Evolutionary conservation across 2,888 invertebrate species (phyloP), one percentile per base, ranked within the genome.

Genomic region (Eulithis testata): DNA sequence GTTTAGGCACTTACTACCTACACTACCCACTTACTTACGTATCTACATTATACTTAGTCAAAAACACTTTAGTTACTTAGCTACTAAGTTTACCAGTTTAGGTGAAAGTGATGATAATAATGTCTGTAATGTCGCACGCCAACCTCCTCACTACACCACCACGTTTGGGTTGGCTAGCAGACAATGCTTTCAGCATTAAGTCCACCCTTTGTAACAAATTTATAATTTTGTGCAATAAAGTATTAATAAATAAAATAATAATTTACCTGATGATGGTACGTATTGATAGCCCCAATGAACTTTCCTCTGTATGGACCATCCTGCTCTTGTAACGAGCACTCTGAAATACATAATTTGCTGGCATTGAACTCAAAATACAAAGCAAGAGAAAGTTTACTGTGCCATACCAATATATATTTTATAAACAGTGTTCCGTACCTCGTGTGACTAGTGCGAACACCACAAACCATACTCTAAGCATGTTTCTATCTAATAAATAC

Each of bases 201-300:
- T n/a, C n/a, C n/a, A n/a, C n/a, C n/a, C n/a, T n/a, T n/a, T n/a
- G n/a, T n/a, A n/a, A n/a, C n/a, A n/a, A n/a, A n/a, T n/a, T n/a
- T n/a, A n/a, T n/a, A n/a, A n/a, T n/a, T n/a, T n/a, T n/a, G n/a
- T n/a, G n/a, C n/a, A n/a, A n/a, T n/a, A n/a, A n/a, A n/a, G n/a
- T n/a, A n/a, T n/a, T n/a, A n/a, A n/a, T n/a, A n/a, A n/a, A n/a
- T n/a, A n/a, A n/a, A n/a, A n/a, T n/a, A 21, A 21, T 21, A 21
- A 21, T 21, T 21, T 78, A 94, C 94, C 90, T 95, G 97, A 85
- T 98, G 98, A 86, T 98, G 97, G 83, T 98, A 98, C 0, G 98
- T 96, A 88, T 98, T 98, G 52, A 98, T 89, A 88, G 96, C 97
- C 6, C 98, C 98, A 63, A 98, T 91, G 75, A 95, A 95, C 87